Conservation (phyloP, 2,797 vertebrate genomes). For the Loriculus beryllinus region DNA sequence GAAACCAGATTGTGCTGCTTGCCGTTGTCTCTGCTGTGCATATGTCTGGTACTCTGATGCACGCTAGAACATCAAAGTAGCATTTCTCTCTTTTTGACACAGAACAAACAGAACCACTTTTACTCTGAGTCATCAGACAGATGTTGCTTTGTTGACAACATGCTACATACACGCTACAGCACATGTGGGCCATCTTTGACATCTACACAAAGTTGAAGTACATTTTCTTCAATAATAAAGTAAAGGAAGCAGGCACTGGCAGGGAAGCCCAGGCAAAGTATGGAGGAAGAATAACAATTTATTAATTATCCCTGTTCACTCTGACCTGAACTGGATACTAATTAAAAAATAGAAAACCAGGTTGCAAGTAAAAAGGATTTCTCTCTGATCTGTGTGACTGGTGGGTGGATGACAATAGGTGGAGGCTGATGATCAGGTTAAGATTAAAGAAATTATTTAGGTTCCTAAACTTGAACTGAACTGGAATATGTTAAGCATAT, state of each 20-base stretch:
- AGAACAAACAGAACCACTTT: constrained; percentile 40
- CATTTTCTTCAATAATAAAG: not conserved
- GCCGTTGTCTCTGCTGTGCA: not conserved
- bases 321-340: not conserved
- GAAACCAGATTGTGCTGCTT: constrained; percentile 7
- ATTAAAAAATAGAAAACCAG: not conserved
- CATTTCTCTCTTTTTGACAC: not conserved
- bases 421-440: not conserved
- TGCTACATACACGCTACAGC: not conserved
- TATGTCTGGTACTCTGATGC: constrained; percentile 5
- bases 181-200: not conserved
- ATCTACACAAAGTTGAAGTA: not conserved
- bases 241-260: not conserved
- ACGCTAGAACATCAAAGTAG: constrained; percentile 29
- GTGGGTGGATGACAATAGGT: not conserved
- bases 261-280: not conserved
- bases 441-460: not conserved
- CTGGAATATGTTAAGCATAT: not conserved
- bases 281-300: not conserved
- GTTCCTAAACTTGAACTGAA: not conserved
- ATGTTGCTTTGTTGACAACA: constrained; percentile 53
- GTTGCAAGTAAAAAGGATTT: not conserved
- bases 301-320: not conserved
- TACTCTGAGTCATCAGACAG: constrained; percentile 40
- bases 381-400: not conserved